phyloP scores from a whole-genome alignment of 2,113 vertebrate species.

The Leptodactylus fuscus region DNA sequence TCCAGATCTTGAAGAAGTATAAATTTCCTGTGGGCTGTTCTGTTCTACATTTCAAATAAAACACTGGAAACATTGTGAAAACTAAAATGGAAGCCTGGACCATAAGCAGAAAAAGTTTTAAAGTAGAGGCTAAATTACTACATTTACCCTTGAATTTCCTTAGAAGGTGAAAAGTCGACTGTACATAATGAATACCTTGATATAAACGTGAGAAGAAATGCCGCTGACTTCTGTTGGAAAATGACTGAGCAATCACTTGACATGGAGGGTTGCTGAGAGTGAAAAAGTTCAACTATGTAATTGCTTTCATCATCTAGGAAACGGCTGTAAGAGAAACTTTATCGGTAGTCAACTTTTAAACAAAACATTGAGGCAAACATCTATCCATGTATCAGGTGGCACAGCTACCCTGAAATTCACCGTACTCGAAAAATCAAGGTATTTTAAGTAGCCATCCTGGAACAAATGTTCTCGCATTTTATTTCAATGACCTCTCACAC shows the following conservation, averaged over 20 bases:
- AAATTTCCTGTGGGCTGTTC: not conserved
- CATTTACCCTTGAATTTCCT: conserved; percentile 14
- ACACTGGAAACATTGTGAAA: not conserved
- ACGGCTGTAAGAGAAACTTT: not conserved
- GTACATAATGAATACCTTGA: conserved; percentile 40
- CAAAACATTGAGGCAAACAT: not conserved
- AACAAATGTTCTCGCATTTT: conserved; percentile 22
- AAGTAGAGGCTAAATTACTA: conserved; percentile 10
- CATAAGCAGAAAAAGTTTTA: not conserved
- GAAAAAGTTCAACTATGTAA: conserved; percentile 26
- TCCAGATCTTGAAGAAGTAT: too few species aligned
- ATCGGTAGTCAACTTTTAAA: conserved; percentile 25
- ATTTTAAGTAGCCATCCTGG: conserved; percentile 23
- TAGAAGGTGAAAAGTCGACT: not conserved
- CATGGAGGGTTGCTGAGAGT: conserved; percentile 31
- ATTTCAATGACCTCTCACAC: not conserved
- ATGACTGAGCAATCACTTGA: conserved; percentile 18
- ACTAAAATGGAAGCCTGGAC: not conserved
- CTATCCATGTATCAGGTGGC: not conserved
- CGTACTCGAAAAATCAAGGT: not conserved
- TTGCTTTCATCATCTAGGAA: conserved; percentile 25
- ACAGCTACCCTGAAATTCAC: not conserved
- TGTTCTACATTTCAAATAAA: not conserved
- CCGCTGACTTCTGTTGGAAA: conserved; percentile 29
- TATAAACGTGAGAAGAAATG: conserved; percentile 30